Conservation (phyloP, 2,113 vertebrate species). For the Pachypanchax playfairii region DNA sequence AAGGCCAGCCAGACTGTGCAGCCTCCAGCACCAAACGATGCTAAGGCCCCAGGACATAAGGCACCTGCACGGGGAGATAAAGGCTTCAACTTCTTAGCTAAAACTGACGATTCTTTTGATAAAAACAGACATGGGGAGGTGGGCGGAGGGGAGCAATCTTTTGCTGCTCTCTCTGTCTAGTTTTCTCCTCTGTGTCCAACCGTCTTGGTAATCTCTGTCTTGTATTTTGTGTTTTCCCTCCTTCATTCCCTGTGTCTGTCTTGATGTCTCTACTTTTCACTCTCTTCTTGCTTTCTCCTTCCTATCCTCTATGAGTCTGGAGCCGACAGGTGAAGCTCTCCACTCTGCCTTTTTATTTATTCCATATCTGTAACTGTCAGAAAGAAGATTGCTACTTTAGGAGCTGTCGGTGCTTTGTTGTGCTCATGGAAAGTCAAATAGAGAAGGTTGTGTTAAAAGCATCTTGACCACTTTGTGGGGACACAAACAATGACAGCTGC, state of each 20-base stretch:
- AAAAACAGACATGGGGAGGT: slow-evolving; percentile 71
- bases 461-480: slow-evolving; percentile 72
- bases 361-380: slow-evolving; percentile 80
- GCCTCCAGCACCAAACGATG: slow-evolving; percentile 55
- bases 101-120: slow-evolving; percentile 78
- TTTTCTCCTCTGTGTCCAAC: slow-evolving; percentile 55
- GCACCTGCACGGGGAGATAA: slow-evolving; percentile 81
- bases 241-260: slow-evolving; percentile 40
- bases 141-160: slow-evolving; percentile 64
- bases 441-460: slow-evolving; percentile 73
- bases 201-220: slow-evolving; percentile 72
- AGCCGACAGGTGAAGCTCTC: slow-evolving; percentile 73
- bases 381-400: slow-evolving; percentile 79
- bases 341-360: slow-evolving; percentile 77
- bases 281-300: slow-evolving; percentile 55
- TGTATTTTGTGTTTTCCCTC: slow-evolving; percentile 64
- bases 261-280: slow-evolving; percentile 24
- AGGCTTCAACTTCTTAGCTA: slow-evolving; percentile 81
- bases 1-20: slow-evolving; percentile 48
- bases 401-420: slow-evolving; percentile 73
- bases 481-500: slow-evolving; percentile 65
- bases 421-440: slow-evolving; percentile 70
- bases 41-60: slow-evolving; percentile 68
- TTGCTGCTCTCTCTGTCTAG: slow-evolving; percentile 40
- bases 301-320: slow-evolving; percentile 72